Conservation (phyloP, 2,113 vertebrate genomes). For the Xyrauchen texanus region DNA sequence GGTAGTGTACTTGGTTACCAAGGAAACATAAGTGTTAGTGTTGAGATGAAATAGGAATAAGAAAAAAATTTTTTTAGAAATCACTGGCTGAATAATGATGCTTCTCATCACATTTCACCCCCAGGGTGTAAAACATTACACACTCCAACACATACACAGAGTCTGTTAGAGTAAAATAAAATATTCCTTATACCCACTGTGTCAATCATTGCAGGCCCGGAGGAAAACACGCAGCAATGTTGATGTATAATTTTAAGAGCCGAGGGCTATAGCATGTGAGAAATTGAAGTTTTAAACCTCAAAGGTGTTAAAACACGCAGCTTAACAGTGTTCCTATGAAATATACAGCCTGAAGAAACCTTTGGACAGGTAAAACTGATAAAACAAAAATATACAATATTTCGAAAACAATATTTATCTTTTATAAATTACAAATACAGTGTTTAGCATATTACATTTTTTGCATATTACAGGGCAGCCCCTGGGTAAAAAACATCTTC, state of each 20-base stretch:
- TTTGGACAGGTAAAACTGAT: too few relatives aligned
- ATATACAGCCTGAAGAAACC: slow-evolving; percentile 1
- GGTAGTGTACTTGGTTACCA: too few relatives aligned
- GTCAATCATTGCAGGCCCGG: background rate
- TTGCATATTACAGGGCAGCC: background rate
- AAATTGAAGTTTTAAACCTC: background rate
- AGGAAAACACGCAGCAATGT: background rate
- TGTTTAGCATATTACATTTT: background rate
- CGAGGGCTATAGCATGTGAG: background rate
- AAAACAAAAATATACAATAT: too few relatives aligned
- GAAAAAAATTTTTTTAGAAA: background rate
- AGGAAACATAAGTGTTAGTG: too few relatives aligned
- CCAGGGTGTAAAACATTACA: slow-evolving; percentile 4
- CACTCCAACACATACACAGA: background rate
- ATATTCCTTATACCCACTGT: slow-evolving; percentile 15
- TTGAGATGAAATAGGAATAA: too few relatives aligned
- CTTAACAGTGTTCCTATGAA: background rate
- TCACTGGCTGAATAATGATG: background rate
- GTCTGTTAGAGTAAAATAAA: background rate
- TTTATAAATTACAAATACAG: background rate
- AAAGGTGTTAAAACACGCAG: too few relatives aligned
- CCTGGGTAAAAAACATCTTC: background rate
- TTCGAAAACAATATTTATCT: too few relatives aligned
- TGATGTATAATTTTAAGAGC: slow-evolving; percentile 13
- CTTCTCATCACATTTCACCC: slow-evolving; percentile 2